Evolutionary conservation across 2,888 invertebrate genomes (phyloP), one percentile per base, ranked within the genome.

Genomic region (Pristionchus arcanus): DNA sequence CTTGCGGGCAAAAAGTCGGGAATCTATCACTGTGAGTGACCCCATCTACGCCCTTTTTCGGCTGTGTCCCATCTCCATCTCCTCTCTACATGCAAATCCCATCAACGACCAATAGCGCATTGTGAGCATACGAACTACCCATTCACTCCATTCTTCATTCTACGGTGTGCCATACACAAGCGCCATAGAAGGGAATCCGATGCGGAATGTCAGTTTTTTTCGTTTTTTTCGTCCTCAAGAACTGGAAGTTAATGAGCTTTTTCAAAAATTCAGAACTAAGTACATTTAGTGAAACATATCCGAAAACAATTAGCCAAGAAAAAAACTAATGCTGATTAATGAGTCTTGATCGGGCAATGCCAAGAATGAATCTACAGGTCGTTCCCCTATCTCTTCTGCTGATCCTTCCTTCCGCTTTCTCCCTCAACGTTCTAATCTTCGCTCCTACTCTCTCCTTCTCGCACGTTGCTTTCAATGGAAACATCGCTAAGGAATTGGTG

Each of bases 371-470:
- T 42, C 49, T 25, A 2, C 49, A 81, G 81, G 49, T 28, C 25
- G 11, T 81, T 28, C 28, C 49, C 68, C n/a, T 86, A 55, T 21
- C 53, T 55, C 34, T 90, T 42, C 9, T 53, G 31, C 34, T 88
- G 55, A 31, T 87, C 34, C 25, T 83, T 66, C 55, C 83, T 81
- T 71, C 49, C 53, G 19, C 42, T 19, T 55, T 34, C 55, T 71
- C 88, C 74, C 90, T 92, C 19, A 93, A 93, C 49, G 85, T 93
- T 21, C 90, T 94, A 31, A 90, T 94, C 90, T 94, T 91, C 74
- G 94, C 94, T 9, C 94, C 94, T 1, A 94, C 94, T 21, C 90
- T 94, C 16, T 94, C 94, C 31, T 94, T 92, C 83, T 93, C 93
- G 74, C 94, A 94, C 90, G 93, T 94, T 21, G 90, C 93, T 5